These are phyloP conservation scores for Xestoiulus laeticollis DNA, from an alignment of 2,888 invertebrate species.

Conservation along the genomic window DNA sequence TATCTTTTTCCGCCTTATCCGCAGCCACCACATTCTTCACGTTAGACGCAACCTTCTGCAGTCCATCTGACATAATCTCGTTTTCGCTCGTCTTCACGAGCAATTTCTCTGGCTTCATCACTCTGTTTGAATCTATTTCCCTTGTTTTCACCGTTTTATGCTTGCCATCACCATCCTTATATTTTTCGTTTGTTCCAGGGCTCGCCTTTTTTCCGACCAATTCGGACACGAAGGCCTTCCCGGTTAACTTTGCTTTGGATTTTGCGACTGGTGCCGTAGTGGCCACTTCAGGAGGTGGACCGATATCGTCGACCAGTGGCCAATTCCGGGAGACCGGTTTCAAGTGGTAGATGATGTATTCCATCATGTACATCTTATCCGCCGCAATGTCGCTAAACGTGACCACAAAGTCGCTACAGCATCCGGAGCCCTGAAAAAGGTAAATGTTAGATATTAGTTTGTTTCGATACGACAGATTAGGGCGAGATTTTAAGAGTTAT, in stretches of 20 bases:
- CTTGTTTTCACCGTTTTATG: not conserved
- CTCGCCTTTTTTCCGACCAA: slow-evolving; percentile 2
- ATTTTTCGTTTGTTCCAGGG: not conserved
- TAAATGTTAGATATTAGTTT: too few species aligned
- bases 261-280: not conserved
- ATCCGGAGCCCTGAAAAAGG: slow-evolving; percentile 57
- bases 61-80: not conserved
- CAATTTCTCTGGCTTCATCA: not conserved
- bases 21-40: not conserved
- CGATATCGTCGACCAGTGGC: slow-evolving; percentile 15
- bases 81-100: not conserved
- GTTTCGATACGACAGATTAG: too few species aligned
- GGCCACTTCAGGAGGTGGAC: not conserved
- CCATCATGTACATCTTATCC: slow-evolving; percentile 56
- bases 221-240: slow-evolving; percentile 52
- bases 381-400: slow-evolving; percentile 59
- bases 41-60: not conserved
- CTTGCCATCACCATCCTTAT: not conserved
- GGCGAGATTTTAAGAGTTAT: not conserved
- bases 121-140: not conserved
- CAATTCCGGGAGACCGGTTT: slow-evolving; percentile 52
- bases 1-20: not conserved
- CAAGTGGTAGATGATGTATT: slow-evolving; percentile 56
- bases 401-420: slow-evolving; percentile 59
- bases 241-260: slow-evolving; percentile 16